Base-by-base conservation (phyloP, 2,888 invertebrate species). In the Drosophila sordidula region DNA sequence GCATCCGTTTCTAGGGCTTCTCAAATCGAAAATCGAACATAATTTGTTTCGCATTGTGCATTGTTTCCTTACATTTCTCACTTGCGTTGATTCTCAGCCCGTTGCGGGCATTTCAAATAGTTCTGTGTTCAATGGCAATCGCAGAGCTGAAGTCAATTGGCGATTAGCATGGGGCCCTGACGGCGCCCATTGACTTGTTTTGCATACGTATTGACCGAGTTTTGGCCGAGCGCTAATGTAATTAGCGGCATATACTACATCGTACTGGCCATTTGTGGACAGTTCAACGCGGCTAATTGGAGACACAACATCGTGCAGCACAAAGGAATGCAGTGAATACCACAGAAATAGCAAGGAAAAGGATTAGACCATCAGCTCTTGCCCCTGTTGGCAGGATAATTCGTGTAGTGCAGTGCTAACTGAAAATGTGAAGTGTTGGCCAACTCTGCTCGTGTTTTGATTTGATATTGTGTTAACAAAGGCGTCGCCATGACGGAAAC, bases 251-350 rank as follows among this genome's bases (percentile, higher is more conserved):
- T 91, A 91, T 91, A 91, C 83, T 85, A 64, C 56, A 69, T 55
- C 57, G 78, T 57, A 65, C 64, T 68, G 62, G 61, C 59, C 63
- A 72, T 57, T 79, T 83, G 69, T 47, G 56, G 56, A 59, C 89
- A 92, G 92, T 92, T 90, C 80, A 80, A 76, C 86, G 89, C 89
- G 89, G 87, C 84, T 90, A 90, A 86, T 90, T 87, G 88, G 69
- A 87, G 84, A 63, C 79, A 70, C 68, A 83, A 90, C 91, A 91
- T 87, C 87, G 77, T 49, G 71, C 58, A 58, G 8, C 14, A 16
- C 39, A 61, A 52, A 57, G 56, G 66, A 68, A 68, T 69, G 72
- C 67, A 49, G 75, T 67, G 74, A 25, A 39, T 8, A 6, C 6
- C 11, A 14, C 12, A 41, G 22, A 26, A 9, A 26, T 16, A 41